A percentile compares a stretch with the other conserved stretches of the same genome.
Evolutionary conservation across 2,113 vertebrate genomes (phyloP).

Genomic region (Thamnaconus septentrionalis): DNA sequence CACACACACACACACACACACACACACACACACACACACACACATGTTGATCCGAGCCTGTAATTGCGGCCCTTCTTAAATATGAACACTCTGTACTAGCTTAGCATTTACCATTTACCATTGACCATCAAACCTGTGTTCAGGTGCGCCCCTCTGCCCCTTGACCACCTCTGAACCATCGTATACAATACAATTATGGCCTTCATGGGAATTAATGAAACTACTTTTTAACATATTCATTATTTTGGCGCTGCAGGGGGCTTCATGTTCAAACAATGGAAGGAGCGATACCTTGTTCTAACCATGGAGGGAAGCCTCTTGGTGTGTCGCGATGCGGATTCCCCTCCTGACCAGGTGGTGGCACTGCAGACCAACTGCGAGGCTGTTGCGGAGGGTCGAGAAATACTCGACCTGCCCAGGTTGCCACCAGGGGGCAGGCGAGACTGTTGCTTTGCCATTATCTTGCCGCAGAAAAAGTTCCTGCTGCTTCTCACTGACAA

Average conservation of each 20-base stretch:
- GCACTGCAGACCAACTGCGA: constrained; percentile 71
- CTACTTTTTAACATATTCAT: background rate
- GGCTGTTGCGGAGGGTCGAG: constrained; percentile 73
- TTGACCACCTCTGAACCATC: too few species aligned
- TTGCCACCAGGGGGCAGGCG: constrained; percentile 75
- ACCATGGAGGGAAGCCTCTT: constrained; percentile 77
- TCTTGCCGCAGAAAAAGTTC: constrained; percentile 76
- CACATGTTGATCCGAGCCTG: too few species aligned
- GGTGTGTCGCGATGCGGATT: constrained; percentile 75
- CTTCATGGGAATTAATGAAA: background rate
- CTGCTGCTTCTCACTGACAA: constrained; percentile 76
- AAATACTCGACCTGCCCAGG: constrained; percentile 78
- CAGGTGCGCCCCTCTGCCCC: too few species aligned
- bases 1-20: too few species aligned
- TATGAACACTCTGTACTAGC: too few species aligned
- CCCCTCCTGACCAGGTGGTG: constrained; percentile 78
- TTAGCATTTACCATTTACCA: too few species aligned
- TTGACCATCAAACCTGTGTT: too few species aligned
- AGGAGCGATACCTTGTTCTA: constrained; percentile 79
- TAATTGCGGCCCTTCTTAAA: too few species aligned
- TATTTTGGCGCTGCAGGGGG: constrained; percentile 65
- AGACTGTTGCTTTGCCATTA: constrained; percentile 82
- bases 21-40: too few species aligned
- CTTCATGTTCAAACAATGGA: constrained; percentile 86
- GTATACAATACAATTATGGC: too few species aligned